Percentiles rank a stretch among this genome's conserved stretches.
Conservation (phyloP, 2,888 invertebrate genomes). For the Aleiodes leptofemur region DNA sequence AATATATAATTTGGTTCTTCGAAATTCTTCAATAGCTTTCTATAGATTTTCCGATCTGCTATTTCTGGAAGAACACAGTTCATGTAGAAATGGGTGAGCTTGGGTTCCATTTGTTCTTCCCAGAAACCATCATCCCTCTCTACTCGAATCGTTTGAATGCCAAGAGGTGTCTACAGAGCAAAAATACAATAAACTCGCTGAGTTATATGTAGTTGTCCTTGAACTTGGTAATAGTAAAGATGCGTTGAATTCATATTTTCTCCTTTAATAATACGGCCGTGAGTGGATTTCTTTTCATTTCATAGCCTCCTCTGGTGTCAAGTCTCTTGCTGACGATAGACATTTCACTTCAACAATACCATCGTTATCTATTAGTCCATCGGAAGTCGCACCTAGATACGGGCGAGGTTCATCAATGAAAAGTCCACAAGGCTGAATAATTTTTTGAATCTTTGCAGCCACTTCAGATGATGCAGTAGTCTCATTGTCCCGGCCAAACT, state of each 20-base stretch:
- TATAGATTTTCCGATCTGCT: not conserved
- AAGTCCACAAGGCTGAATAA: too few relatives aligned
- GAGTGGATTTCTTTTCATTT: conserved; percentile 1
- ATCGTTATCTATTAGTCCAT: too few relatives aligned
- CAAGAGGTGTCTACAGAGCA: conserved; percentile 50
- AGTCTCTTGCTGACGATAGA: conserved; percentile 22
- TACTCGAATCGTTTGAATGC: conserved; percentile 45
- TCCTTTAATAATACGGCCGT: conserved; percentile 37
- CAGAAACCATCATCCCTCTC: conserved; percentile 52
- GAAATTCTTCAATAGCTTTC: too few relatives aligned
- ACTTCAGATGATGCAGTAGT: too few relatives aligned
- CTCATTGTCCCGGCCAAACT: too few relatives aligned
- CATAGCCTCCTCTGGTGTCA: conserved; percentile 42
- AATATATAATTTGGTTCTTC: too few relatives aligned
- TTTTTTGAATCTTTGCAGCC: too few relatives aligned
- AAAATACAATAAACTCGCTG: conserved; percentile 49
- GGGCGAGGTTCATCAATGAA: too few relatives aligned
- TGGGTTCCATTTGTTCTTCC: conserved; percentile 49
- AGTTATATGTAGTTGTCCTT: conserved; percentile 57
- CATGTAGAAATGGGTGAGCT: conserved; percentile 48
- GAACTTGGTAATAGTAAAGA: conserved; percentile 55
- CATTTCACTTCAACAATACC: too few relatives aligned
- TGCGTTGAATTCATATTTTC: conserved; percentile 49
- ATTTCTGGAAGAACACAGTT: conserved; percentile 12
- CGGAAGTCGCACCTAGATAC: too few relatives aligned